Evolutionary conservation across 53 echinoderm and acorn worm genomes (phyloP).

Genomic region (Holothuria leucospilota): DNA sequence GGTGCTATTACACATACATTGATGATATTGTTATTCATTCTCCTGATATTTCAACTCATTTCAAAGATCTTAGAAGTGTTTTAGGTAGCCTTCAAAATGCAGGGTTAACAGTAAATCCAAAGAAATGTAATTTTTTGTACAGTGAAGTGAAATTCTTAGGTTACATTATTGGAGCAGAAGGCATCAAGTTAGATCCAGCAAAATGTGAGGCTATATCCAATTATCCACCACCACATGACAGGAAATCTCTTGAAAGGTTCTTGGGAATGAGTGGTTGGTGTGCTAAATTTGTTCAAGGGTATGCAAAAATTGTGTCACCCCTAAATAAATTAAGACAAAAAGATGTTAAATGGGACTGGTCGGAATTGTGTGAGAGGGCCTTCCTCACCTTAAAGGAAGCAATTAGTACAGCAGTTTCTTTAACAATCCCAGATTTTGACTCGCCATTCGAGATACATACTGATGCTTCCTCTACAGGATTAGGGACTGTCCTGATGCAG

Average conservation of each 20-base stretch:
- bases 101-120: no score
- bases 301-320: conserved; percentile 25
- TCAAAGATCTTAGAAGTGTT: no score
- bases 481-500: neutral
- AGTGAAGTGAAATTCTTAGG: conserved; percentile 9
- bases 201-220: conserved; percentile 9
- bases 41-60: neutral
- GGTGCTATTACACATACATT: no score
- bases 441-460: conserved; percentile 14
- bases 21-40: no score
- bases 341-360: conserved; percentile 47
- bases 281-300: conserved; percentile 40
- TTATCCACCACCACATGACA: no score
- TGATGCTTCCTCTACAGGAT: neutral
- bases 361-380: conserved; percentile 24
- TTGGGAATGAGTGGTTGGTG: conserved; percentile 57
- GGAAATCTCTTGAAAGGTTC: conserved; percentile 47
- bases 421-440: no score
- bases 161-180: conserved; percentile 12
- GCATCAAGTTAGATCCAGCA: conserved; percentile 9
- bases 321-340: no score
- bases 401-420: neutral
- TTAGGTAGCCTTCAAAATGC: no score
- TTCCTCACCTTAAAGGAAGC: no score
- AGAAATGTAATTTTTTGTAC: conserved; percentile 54